Evolutionary conservation across 30 jellyfish, hydroid and myxozoan species (phyloP).

Genomic region (Aurelia aurita complex sp. Pacific): DNA sequence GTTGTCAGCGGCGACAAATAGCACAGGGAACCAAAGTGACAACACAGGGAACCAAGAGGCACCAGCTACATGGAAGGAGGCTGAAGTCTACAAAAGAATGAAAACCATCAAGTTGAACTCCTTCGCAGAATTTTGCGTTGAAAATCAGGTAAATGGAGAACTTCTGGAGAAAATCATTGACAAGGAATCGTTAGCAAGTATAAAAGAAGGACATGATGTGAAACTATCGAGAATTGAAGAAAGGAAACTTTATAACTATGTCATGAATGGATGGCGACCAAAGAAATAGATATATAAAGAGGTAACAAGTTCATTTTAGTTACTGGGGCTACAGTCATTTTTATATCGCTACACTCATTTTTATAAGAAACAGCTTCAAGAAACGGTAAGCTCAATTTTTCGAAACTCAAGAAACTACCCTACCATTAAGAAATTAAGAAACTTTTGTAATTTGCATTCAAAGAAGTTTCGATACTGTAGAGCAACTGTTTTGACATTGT

Average conservation of each 20-base stretch:
- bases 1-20: not conserved
- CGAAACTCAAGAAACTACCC: too few species aligned
- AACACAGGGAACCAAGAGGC: slow-evolving; percentile 29
- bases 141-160: slow-evolving; percentile 75
- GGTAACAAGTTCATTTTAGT: too few species aligned
- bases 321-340: too few species aligned
- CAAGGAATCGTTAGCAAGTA: slow-evolving; percentile 38
- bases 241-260: slow-evolving; percentile 61
- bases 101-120: slow-evolving; percentile 54
- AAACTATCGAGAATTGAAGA: slow-evolving; percentile 60
- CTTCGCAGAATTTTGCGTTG: slow-evolving; percentile 62
- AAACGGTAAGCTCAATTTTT: too few species aligned
- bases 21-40: not conserved
- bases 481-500: too few species aligned
- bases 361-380: too few species aligned
- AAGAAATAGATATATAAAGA: not conserved
- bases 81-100: slow-evolving; percentile 61
- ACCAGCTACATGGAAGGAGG: slow-evolving; percentile 67
- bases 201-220: slow-evolving; percentile 52
- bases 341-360: too few species aligned
- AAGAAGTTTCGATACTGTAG: too few species aligned
- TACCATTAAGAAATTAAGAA: too few species aligned
- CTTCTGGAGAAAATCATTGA: slow-evolving; percentile 50
- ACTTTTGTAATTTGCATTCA: too few species aligned
- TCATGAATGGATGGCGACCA: slow-evolving; percentile 83